These are phyloP conservation scores for Bicyclus anynana DNA, from an alignment of 1,140 invertebrate species.

Conservation along the genomic window DNA sequence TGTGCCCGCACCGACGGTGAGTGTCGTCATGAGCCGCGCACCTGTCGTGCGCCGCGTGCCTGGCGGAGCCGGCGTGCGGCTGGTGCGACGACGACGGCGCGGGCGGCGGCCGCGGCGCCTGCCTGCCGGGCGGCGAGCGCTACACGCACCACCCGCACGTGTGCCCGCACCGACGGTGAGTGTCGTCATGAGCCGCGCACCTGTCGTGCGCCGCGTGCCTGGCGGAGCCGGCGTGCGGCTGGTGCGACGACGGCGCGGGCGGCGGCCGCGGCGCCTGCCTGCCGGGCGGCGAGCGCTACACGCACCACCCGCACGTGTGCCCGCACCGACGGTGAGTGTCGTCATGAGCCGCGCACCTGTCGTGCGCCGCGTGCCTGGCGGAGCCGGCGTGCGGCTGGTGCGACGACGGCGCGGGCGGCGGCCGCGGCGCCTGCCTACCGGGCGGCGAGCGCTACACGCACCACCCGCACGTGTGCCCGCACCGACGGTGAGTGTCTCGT, in stretches of 20 bases:
- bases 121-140: conserved; percentile 81
- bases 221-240: conserved; percentile 95
- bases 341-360: conserved; percentile 84
- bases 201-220: conserved; percentile 91
- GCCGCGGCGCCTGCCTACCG: conserved; percentile 86
- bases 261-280: conserved; percentile 90
- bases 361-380: conserved; percentile 90
- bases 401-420: conserved; percentile 91
- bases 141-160: conserved; percentile 62
- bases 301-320: conserved; percentile 60
- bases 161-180: conserved; percentile 70
- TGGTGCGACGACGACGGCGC: conserved; percentile 97
- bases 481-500: conserved; percentile 64
- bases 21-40: conserved; percentile 83
- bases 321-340: conserved; percentile 70
- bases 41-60: conserved; percentile 89
- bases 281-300: conserved; percentile 78
- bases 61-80: conserved; percentile 94
- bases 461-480: conserved; percentile 73
- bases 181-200: conserved; percentile 83
- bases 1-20: conserved; percentile 70
- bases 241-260: conserved; percentile 96
- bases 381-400: conserved; percentile 98
- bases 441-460: conserved; percentile 77
- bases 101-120: conserved; percentile 89